These are phyloP conservation scores for Enteromius radiatus DNA, from an alignment of 2,797 vertebrate species.

Conservation along the genomic window DNA sequence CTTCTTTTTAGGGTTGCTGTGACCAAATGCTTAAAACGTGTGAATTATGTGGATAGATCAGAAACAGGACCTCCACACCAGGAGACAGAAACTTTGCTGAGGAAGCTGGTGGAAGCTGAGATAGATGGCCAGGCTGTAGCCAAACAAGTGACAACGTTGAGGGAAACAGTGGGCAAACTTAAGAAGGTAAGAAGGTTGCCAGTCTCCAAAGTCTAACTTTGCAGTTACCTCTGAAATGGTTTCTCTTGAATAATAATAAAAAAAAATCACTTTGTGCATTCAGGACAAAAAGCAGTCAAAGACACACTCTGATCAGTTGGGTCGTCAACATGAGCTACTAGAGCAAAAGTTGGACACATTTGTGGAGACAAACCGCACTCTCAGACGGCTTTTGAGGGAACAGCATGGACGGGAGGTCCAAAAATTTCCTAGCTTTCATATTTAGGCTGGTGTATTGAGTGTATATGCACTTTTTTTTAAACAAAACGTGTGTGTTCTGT, in stretches of 20 bases:
- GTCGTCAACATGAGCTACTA: conserved; percentile 84
- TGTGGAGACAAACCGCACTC: conserved; percentile 84
- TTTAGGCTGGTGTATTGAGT: background rate
- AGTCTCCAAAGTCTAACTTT: background rate
- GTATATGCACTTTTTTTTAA: background rate
- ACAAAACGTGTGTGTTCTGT: background rate
- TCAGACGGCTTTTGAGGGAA: conserved; percentile 86
- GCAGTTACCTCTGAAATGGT: background rate
- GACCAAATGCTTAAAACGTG: background rate
- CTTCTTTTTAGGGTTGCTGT: background rate
- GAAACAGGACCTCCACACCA: conserved; percentile 75
- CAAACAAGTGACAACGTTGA: conserved; percentile 85
- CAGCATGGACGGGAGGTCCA: conserved; percentile 80
- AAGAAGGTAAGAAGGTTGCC: conserved; percentile 72
- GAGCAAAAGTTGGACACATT: conserved; percentile 89
- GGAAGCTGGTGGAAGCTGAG: conserved; percentile 86
- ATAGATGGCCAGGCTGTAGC: conserved; percentile 87
- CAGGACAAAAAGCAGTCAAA: conserved; percentile 85
- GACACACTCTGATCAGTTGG: conserved; percentile 77
- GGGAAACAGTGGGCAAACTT: conserved; percentile 79
- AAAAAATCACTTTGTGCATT: background rate
- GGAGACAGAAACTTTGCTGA: conserved; percentile 82
- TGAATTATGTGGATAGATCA: conserved; percentile 69
- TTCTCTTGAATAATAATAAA: background rate
- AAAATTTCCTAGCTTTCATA: background rate